A percentile compares a stretch with the other conserved stretches of the same genome.
phyloP scores from a whole-genome alignment of 2,888 invertebrate genomes.

The Drosophila antonietae region DNA sequence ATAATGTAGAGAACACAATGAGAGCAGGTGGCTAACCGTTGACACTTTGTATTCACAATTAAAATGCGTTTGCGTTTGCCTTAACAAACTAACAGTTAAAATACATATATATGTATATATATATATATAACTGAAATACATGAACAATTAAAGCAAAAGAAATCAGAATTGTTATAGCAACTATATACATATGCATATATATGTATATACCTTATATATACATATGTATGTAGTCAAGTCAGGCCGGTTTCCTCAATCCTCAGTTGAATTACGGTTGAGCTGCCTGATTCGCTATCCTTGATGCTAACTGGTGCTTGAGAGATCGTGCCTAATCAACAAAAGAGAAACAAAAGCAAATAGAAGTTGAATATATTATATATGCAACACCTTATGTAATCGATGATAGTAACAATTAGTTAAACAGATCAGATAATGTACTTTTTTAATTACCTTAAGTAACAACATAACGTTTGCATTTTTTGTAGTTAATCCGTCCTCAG shows the following conservation, averaged over 20 bases:
- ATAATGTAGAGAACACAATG: slow-evolving; percentile 17
- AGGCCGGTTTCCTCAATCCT: slow-evolving; percentile 60
- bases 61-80: slow-evolving; percentile 68
- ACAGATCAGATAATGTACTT: slow-evolving; percentile 13
- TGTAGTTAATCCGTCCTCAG: slow-evolving; percentile 64
- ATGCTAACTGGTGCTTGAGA: slow-evolving; percentile 55
- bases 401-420: slow-evolving; percentile 37
- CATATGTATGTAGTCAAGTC: slow-evolving; percentile 13
- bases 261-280: slow-evolving; percentile 55
- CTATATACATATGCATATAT: background rate
- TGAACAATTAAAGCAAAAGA: slow-evolving; percentile 8
- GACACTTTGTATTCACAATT: slow-evolving; percentile 56
- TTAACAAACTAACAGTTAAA: slow-evolving; percentile 44
- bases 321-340: slow-evolving; percentile 51
- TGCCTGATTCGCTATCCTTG: slow-evolving; percentile 46
- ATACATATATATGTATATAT: background rate
- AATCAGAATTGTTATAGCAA: slow-evolving; percentile 8
- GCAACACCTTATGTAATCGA: slow-evolving; percentile 26
- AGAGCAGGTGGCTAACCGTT: slow-evolving; percentile 20
- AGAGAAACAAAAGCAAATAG: background rate
- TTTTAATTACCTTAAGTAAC: slow-evolving; percentile 38
- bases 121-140: background rate
- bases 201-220: background rate
- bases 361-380: background rate
- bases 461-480: slow-evolving; percentile 52